Conservation (phyloP, 2,113 vertebrate genomes). For the Cochlearius cochlearius region DNA sequence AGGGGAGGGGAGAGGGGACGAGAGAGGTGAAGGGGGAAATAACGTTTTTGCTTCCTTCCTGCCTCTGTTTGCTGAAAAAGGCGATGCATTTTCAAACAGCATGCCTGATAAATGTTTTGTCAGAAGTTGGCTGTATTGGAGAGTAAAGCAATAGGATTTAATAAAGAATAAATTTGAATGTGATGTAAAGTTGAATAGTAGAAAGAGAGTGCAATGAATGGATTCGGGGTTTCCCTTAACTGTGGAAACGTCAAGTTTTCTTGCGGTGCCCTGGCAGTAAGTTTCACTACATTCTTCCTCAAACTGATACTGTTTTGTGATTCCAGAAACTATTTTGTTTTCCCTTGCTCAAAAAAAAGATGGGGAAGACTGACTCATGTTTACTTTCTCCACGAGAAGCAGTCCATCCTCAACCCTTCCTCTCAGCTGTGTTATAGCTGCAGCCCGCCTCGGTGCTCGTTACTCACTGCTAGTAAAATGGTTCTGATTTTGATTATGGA, state of each 20-base stretch:
- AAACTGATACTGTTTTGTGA: neutral
- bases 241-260: neutral
- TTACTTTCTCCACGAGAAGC: neutral
- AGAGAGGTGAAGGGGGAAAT: neutral
- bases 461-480: neutral
- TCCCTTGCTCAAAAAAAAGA: neutral
- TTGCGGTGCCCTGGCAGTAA: neutral
- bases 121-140: neutral
- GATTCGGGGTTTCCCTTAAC: neutral
- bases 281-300: neutral
- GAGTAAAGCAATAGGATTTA: neutral
- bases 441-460: neutral
- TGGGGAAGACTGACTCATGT: neutral
- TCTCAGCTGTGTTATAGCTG: neutral
- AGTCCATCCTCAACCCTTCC: neutral
- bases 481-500: slow-evolving; percentile 14
- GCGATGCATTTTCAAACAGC: neutral
- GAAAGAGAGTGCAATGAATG: neutral
- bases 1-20: neutral
- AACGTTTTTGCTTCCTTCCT: neutral
- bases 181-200: neutral
- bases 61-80: neutral
- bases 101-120: neutral
- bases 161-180: neutral
- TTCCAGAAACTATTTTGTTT: neutral